These are phyloP conservation scores for Neolamprologus kungweensis DNA, from an alignment of 2,113 vertebrate species.

Conservation along the genomic window DNA sequence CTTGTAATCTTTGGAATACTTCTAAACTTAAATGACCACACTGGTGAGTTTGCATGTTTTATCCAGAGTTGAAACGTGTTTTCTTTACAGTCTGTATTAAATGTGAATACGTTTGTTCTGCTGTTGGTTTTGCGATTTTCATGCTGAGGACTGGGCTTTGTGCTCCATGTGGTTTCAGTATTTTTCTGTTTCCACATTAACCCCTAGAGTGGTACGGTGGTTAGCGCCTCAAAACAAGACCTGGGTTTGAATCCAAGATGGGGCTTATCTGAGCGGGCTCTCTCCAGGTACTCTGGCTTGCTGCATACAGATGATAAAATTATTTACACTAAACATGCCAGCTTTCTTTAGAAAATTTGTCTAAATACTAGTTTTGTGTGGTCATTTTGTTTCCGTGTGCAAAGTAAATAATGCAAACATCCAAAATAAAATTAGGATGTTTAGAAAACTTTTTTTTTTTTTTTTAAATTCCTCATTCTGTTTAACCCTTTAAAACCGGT, in stretches of 20 bases:
- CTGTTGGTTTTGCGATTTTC: background rate
- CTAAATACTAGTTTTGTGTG: background rate
- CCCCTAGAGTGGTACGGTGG: background rate
- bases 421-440: background rate
- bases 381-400: background rate
- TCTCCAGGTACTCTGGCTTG: background rate
- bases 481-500: background rate
- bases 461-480: fast-evolving
- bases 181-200: background rate
- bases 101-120: background rate
- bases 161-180: background rate
- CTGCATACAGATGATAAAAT: background rate
- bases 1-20: background rate
- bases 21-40: background rate
- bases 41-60: background rate
- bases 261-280: background rate
- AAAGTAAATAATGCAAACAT: background rate
- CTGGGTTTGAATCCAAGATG: background rate
- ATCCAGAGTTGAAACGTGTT: background rate
- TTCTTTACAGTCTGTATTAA: background rate
- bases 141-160: background rate
- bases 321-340: background rate
- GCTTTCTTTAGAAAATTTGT: fast-evolving
- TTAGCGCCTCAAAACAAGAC: background rate
- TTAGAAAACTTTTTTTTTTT: background rate